Evolutionary conservation across 2,113 vertebrate species (phyloP), one percentile per base, ranked within the genome.

Genomic region (Tetrax tetrax): DNA sequence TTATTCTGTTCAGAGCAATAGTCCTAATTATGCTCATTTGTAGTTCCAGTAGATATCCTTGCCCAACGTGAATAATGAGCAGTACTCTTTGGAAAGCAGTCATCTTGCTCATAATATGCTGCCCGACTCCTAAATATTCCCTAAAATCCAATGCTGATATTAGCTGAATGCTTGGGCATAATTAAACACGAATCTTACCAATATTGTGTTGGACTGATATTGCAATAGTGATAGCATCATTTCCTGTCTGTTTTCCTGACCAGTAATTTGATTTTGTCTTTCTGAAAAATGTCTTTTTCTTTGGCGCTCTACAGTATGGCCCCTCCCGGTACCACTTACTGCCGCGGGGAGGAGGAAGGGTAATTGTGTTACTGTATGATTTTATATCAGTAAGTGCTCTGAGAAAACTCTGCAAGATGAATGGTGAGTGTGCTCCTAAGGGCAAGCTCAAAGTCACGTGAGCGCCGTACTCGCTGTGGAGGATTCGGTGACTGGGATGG

Each of bases 1-100:
- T 79, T 82, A 65, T 95, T 93, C 86, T 69, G 14, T 76, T 75
- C 56, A 5, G 57, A 94, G 64, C 69, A 92, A 69, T 92, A 65
- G n/a, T 82, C 50, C 50, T 92, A 82, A 95, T 92, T 92, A 91
- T 38, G 57, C n/a, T 89, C 57, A 83, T 96, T 96, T 93, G 57
- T 85, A 84, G 74, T 84, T 92, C 31, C 70, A 84, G 77, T 75
- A 93, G 91, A 85, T 93, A 79, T 72, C 65, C 74, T 85, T 93
- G 69, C 83, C 88, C 83, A 87, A 79, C 0, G 0, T 53, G 90
- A 91, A 87, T 72, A 89, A 83, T 59, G 47, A 94, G 29, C 72
- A 78, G 79, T 72, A 60, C 76, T 31, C 72, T 80, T 70, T 83
- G 82, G 84, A 88, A 93, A 83, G n/a, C 78, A 68, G 48, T 87